phyloP scores from a whole-genome alignment of 2,797 vertebrate species.

The Lithobates sylvaticus region DNA sequence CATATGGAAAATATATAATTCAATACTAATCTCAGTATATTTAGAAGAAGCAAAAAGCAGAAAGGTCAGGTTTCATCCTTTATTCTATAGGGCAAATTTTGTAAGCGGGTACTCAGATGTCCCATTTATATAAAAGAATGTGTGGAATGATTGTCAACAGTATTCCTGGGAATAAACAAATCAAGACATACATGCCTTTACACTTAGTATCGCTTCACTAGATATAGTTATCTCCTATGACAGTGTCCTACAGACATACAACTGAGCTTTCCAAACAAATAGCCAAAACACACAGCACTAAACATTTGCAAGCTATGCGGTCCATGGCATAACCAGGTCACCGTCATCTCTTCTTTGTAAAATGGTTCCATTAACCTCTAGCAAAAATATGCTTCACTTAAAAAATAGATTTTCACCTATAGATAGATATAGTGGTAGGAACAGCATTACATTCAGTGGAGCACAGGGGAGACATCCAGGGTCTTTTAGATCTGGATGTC shows the following conservation, averaged over 20 bases:
- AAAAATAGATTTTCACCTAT: neutral
- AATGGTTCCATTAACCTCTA: constrained; percentile 1
- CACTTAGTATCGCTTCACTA: constrained; percentile 63
- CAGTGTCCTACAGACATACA: constrained; percentile 70
- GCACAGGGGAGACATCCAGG: no score
- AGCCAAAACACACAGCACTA: constrained; percentile 5
- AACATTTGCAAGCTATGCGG: constrained; percentile 11
- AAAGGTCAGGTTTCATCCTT: neutral
- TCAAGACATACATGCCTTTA: constrained; percentile 67
- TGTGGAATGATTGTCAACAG: constrained; percentile 64
- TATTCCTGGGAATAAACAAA: constrained; percentile 65
- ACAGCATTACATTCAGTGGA: no score
- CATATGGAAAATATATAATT: neutral
- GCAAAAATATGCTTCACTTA: neutral
- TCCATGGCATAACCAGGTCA: constrained; percentile 51
- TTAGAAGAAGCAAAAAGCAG: neutral
- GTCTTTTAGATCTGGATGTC: no score
- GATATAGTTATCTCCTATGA: constrained; percentile 69
- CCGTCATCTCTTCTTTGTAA: neutral
- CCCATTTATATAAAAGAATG: constrained; percentile 68
- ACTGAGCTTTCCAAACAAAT: constrained; percentile 61
- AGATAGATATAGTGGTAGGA: no score
- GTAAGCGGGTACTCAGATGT: constrained; percentile 64
- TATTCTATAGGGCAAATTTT: constrained; percentile 64
- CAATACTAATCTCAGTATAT: neutral